Evolutionary conservation across 2,113 vertebrate genomes (phyloP), one percentile per base, ranked within the genome.

Genomic region (Lates calcarifer): DNA sequence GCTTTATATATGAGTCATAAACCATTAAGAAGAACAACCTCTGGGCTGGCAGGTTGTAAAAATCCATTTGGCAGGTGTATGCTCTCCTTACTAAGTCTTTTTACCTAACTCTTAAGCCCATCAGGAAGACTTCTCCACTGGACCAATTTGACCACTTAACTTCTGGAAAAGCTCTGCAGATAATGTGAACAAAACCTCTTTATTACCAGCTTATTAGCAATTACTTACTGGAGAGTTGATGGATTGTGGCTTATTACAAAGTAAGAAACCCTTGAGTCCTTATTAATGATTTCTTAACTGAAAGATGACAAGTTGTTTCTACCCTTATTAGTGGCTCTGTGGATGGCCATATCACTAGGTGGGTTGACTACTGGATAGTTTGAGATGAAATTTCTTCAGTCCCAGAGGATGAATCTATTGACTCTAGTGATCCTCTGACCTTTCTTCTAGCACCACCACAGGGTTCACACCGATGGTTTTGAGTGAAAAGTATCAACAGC

Each of bases 1-100:
- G 39, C 29, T 67, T 45, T 71, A 63, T 29, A 9, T 4, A 33
- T 58, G 8, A 55, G 22, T 41, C 60, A 67, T 45, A 75, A 70
- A 45, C 47, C 55, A 68, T 55, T 62, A 74, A 45, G 41, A 3
- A 37, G 51, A 84, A 49, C 29, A 31, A 64, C 15, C 18, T 60
- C 33, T 18, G 12, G 22, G 37, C 18, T 60, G 22, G 55, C 61
- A 14, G 53, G 37, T 22, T 62, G 47, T 67, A 67, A 69, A 76
- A 67, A 28, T 5, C 64, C 12, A n/a, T 55, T 57, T 41, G 11
- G 47, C n/a, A 64, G 7, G 9, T 65, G 24, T 73, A 49, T 41
- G 51, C 55, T 26, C 26, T 68, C 31, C 29, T 35, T 63, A 4
- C 18, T 43, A 28, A 31, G 28, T 75, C n/a, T 56, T 70, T 68